These are phyloP conservation scores for Cryptotermes secundus DNA, from an alignment of 1,140 invertebrate genomes.

Conservation along the genomic window DNA sequence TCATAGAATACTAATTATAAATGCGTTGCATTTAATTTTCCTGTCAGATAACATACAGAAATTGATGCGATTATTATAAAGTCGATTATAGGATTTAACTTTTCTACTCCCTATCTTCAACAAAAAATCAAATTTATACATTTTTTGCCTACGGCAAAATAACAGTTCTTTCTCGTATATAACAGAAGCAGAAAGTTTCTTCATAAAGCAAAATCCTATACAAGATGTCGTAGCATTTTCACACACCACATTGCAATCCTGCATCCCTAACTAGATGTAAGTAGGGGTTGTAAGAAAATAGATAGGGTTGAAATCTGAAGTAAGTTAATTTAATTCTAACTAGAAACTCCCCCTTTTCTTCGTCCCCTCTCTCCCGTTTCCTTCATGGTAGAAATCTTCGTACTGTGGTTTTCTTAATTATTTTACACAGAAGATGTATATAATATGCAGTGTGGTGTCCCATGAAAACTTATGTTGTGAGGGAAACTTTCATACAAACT, in stretches of 20 bases:
- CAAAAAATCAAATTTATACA: too few relatives aligned
- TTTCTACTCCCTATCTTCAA: too few relatives aligned
- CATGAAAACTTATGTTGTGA: too few relatives aligned
- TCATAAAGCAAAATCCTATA: neutral
- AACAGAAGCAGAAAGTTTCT: neutral
- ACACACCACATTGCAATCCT: neutral
- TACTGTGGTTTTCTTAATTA: conserved; percentile 9
- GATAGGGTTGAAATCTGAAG: conserved; percentile 15
- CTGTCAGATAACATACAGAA: too few relatives aligned
- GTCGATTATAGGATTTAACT: too few relatives aligned
- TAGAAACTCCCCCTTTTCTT: neutral
- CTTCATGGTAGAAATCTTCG: neutral
- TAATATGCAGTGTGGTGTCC: neutral
- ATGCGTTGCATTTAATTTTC: too few relatives aligned
- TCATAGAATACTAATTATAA: too few relatives aligned
- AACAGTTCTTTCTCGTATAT: neutral
- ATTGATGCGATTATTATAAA: too few relatives aligned
- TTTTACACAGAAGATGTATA: neutral
- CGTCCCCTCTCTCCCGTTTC: neutral
- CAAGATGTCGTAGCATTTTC: neutral
- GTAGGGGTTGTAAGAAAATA: conserved; percentile 11
- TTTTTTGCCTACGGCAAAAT: too few relatives aligned
- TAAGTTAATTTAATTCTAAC: conserved; percentile 11
- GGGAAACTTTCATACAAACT: too few relatives aligned
- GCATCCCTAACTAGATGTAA: neutral